These are phyloP conservation scores for Scaptodrosophila lebanonensis DNA, from an alignment of 1,140 invertebrate genomes.

Conservation along the genomic window DNA sequence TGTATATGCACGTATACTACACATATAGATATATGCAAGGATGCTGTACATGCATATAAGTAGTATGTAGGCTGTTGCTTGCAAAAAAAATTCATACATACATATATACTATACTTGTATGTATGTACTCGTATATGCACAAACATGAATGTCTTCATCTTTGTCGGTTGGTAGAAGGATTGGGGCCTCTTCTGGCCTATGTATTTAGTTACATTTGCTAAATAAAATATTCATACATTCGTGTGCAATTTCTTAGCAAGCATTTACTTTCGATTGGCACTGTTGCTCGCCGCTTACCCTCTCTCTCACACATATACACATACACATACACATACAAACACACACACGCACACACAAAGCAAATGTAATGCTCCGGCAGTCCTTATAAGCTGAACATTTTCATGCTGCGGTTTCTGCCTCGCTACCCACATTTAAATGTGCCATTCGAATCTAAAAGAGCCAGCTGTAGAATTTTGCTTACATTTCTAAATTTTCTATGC, in stretches of 20 bases:
- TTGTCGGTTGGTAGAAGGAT: not conserved
- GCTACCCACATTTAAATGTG: constrained; percentile 2
- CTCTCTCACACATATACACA: not conserved
- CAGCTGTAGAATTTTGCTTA: constrained; percentile 53
- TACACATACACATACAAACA: not conserved
- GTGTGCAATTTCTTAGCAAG: constrained; percentile 56
- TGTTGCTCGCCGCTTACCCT: constrained; percentile 28
- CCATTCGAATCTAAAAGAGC: too few species aligned
- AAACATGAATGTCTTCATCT: too few species aligned
- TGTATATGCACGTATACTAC: constrained; percentile 1
- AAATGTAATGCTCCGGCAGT: too few species aligned
- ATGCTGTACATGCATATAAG: constrained; percentile 68
- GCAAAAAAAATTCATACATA: too few species aligned
- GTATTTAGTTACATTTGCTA: constrained; percentile 65
- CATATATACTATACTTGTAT: too few species aligned
- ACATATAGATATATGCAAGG: constrained; percentile 19
- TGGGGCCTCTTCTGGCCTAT: constrained; percentile 23
- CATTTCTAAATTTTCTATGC: constrained; percentile 53
- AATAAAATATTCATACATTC: constrained; percentile 71
- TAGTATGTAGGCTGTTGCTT: too few species aligned
- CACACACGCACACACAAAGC: constrained; percentile 2
- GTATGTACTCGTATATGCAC: too few species aligned
- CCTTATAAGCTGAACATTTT: constrained; percentile 47
- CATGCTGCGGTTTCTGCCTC: constrained; percentile 27
- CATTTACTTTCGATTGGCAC: constrained; percentile 35